phyloP scores from a whole-genome alignment of 2,113 vertebrate species.

The Neotragus pygmaeus region DNA sequence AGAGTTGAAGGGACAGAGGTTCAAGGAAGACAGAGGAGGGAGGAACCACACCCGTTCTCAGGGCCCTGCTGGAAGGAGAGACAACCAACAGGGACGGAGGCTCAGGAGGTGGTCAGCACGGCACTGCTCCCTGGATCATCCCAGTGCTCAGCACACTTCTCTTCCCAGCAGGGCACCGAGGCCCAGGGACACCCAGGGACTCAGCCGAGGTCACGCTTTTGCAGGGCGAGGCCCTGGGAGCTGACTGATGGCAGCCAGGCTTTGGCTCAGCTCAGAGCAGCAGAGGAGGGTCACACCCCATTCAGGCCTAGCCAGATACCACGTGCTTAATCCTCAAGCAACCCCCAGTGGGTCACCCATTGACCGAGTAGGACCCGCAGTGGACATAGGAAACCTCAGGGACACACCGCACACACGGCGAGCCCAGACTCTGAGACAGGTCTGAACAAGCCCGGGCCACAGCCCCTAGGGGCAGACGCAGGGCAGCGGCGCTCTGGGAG shows the following conservation, averaged over 20 bases:
- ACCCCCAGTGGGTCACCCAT: not conserved
- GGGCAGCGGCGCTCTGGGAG: not conserved
- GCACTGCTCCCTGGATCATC: not conserved
- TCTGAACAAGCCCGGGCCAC: too few relatives aligned
- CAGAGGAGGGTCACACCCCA: rapidly evolving
- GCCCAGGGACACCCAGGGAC: not conserved
- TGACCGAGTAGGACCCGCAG: not conserved
- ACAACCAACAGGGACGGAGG: rapidly evolving
- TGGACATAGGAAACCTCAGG: not conserved
- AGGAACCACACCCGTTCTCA: not conserved
- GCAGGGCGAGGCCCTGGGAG: not conserved
- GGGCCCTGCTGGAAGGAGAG: not conserved
- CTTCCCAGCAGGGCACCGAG: not conserved
- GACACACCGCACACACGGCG: rapidly evolving
- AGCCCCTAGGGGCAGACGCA: not conserved
- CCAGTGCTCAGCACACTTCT: not conserved
- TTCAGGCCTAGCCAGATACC: not conserved
- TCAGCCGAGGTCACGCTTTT: rapidly evolving
- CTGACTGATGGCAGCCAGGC: not conserved
- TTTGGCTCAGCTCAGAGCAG: not conserved
- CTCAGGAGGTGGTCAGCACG: rapidly evolving
- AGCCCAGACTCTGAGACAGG: not conserved
- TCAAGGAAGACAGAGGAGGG: not conserved
- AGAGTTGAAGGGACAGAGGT: not conserved
- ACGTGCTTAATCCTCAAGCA: rapidly evolving